phyloP scores from a whole-genome alignment of 1,140 invertebrate genomes.

The Drosophila arizonae region DNA sequence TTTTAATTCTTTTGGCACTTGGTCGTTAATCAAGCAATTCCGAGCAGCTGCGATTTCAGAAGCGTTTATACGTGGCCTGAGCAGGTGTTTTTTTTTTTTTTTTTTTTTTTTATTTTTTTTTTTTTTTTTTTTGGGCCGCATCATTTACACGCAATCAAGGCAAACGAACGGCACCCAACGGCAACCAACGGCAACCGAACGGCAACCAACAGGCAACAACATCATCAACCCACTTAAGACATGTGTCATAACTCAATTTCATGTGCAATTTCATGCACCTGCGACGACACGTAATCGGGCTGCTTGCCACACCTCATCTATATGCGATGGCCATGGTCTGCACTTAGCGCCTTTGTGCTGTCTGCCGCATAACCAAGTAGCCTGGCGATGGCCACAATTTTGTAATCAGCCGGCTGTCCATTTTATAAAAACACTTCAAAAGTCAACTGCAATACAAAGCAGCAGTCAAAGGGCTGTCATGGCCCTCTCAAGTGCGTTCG shows the following conservation, averaged over 20 bases:
- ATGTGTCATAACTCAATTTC: slow-evolving; percentile 74
- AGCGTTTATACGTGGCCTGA: slow-evolving; percentile 22
- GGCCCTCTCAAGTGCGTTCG: slow-evolving; percentile 22
- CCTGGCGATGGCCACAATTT: slow-evolving; percentile 47
- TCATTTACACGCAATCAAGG: slow-evolving; percentile 63
- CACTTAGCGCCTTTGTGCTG: slow-evolving; percentile 59
- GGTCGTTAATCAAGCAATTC: slow-evolving; percentile 42
- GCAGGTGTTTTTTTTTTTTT: slow-evolving; percentile 24
- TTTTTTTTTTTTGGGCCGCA: slow-evolving; percentile 16
- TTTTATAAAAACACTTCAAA: slow-evolving; percentile 42
- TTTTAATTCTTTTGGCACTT: slow-evolving; percentile 37
- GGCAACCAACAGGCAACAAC: slow-evolving; percentile 4
- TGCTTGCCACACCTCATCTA: slow-evolving; percentile 30
- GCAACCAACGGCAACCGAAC: slow-evolving; percentile 2
- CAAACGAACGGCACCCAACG: slow-evolving; percentile 10
- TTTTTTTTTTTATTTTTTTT: slow-evolving; percentile 11
- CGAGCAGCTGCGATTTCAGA: slow-evolving; percentile 36
- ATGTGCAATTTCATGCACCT: slow-evolving; percentile 79
- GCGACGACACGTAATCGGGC: slow-evolving; percentile 62
- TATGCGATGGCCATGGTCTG: slow-evolving; percentile 33
- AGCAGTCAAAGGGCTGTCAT: slow-evolving; percentile 38
- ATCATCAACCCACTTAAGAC: slow-evolving; percentile 20
- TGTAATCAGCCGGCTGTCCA: slow-evolving; percentile 64
- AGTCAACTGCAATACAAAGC: slow-evolving; percentile 36
- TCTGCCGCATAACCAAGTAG: slow-evolving; percentile 56